phyloP scores from a whole-genome alignment of 2,113 vertebrate genomes.

The Taurulus bubalis region DNA sequence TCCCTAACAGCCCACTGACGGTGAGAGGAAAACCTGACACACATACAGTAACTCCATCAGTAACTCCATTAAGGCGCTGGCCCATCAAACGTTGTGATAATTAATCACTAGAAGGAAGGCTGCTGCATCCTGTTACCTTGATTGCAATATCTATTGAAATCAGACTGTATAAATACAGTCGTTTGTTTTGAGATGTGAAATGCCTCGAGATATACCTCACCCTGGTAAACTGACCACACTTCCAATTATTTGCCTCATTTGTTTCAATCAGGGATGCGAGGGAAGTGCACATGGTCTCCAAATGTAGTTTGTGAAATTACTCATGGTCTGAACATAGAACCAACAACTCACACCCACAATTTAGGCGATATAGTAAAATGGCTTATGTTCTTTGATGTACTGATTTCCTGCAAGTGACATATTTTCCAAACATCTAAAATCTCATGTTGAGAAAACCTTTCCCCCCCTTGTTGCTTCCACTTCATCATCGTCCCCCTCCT shows the following conservation, averaged over 20 bases:
- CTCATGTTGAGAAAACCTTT: background rate
- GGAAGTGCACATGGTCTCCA: constrained; percentile 58
- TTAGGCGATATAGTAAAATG: background rate
- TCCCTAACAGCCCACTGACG: constrained; percentile 12
- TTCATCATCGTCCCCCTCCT: background rate
- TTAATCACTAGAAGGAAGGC: constrained; percentile 15
- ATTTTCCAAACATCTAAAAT: constrained; percentile 41
- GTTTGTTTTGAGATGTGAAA: constrained; percentile 58
- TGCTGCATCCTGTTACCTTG: constrained; percentile 29
- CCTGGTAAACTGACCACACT: constrained; percentile 48
- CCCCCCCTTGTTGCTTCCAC: background rate
- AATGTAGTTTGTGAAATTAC: constrained; percentile 56
- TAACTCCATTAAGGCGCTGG: background rate
- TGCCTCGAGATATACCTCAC: constrained; percentile 35
- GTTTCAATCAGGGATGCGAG: constrained; percentile 69
- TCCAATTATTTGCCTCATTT: constrained; percentile 76
- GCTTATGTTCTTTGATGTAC: constrained; percentile 5
- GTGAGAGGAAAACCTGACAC: background rate
- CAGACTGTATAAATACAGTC: constrained; percentile 54
- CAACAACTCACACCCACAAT: background rate
- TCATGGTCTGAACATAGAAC: constrained; percentile 28
- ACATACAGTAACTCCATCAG: background rate
- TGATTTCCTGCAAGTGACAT: constrained; percentile 27
- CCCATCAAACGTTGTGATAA: constrained; percentile 1
- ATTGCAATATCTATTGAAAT: constrained; percentile 59